Percentiles rank a stretch among this genome's conserved stretches.
phyloP scores from a whole-genome alignment of 2,113 vertebrate species.

The Sinocyclocheilus maitianheensis region DNA sequence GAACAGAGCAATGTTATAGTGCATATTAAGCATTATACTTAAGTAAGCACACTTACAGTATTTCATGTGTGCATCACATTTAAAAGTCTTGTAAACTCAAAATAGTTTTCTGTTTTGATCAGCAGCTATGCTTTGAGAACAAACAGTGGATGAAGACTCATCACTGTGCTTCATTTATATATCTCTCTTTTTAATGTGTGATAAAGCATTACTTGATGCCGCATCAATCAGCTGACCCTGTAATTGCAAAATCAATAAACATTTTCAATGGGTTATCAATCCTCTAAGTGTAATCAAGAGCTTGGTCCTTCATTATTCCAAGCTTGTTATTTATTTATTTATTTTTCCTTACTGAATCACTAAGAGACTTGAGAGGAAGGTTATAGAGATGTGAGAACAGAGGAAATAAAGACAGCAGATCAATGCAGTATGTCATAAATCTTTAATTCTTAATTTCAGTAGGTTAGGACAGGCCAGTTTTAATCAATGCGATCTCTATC shows the following conservation, averaged over 20 bases:
- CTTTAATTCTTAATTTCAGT: not conserved
- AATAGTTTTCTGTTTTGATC: no score
- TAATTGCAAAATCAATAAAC: conserved; percentile 32
- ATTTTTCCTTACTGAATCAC: not conserved
- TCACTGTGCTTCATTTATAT: not conserved
- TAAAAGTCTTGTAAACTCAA: not conserved
- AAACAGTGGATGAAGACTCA: not conserved
- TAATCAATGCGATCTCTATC: not conserved
- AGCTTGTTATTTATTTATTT: not conserved
- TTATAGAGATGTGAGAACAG: not conserved
- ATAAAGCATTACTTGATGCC: conserved; percentile 11
- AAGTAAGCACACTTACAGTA: not conserved
- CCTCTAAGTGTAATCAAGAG: conserved; percentile 19
- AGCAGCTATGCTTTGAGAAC: not conserved
- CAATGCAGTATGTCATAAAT: not conserved
- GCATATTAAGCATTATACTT: not conserved
- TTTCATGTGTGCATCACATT: not conserved
- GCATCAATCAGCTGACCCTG: not conserved
- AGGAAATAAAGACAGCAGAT: not conserved
- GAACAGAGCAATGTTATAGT: not conserved
- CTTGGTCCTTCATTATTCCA: conserved; percentile 13
- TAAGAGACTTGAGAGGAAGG: conserved; percentile 9
- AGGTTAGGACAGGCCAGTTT: not conserved
- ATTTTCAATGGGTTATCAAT: conserved; percentile 28
- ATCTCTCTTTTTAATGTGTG: not conserved